These are phyloP conservation scores for Cyprinodon tularosa DNA, from an alignment of 2,113 vertebrate species.

Conservation along the genomic window DNA sequence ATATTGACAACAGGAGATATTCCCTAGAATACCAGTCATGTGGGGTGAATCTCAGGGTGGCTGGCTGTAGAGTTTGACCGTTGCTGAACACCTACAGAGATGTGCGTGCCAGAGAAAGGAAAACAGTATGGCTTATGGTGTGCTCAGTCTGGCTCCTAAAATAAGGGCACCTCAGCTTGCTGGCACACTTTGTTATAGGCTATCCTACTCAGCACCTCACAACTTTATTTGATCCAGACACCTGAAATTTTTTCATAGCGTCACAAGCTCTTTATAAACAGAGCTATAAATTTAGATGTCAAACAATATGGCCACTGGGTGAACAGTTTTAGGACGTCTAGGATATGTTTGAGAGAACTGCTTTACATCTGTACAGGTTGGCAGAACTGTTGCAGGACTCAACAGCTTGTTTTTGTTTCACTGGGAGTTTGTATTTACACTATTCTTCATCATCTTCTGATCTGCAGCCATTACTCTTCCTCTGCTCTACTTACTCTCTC, in stretches of 20 bases:
- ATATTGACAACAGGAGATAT: constrained; percentile 39
- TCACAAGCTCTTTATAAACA: constrained; percentile 21
- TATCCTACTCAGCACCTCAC: constrained; percentile 5
- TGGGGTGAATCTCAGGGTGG: not conserved
- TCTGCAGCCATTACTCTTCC: constrained; percentile 47
- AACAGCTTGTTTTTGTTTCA: constrained; percentile 44
- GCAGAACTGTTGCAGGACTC: constrained; percentile 16
- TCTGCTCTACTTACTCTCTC: constrained; percentile 58
- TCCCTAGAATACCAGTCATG: constrained; percentile 7
- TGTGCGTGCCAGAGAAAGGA: constrained; percentile 42
- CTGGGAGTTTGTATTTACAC: constrained; percentile 35
- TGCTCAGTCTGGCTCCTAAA: constrained; percentile 23
- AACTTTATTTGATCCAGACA: not conserved
- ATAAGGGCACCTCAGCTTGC: constrained; percentile 17
- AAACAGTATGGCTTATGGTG: constrained; percentile 41
- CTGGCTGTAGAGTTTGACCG: constrained; percentile 11
- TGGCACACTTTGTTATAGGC: constrained; percentile 21
- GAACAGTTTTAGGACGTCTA: constrained; percentile 21
- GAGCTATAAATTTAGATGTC: not conserved
- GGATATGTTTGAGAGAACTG: constrained; percentile 10
- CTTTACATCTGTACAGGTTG: constrained; percentile 14
- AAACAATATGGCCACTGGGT: not conserved
- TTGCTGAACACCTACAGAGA: constrained; percentile 33
- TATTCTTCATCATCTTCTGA: constrained; percentile 50
- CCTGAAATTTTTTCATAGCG: constrained; percentile 1